phyloP scores from a whole-genome alignment of 1,140 invertebrate species.

The Drosophila baimaii region DNA sequence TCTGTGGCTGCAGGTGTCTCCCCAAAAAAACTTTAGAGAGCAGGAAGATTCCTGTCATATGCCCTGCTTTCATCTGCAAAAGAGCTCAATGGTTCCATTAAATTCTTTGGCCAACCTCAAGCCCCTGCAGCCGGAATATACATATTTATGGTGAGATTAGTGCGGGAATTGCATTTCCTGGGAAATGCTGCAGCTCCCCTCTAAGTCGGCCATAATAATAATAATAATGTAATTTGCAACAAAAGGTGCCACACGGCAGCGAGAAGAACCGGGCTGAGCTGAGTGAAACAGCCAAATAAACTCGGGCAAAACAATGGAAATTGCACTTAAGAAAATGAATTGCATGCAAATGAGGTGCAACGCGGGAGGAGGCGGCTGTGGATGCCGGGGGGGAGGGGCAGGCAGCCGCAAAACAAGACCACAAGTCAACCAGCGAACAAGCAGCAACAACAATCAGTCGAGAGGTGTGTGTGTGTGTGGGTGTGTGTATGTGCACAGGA shows the following conservation, averaged over 20 bases:
- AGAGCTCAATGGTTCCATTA: conserved; percentile 31
- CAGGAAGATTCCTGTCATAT: conserved; percentile 14
- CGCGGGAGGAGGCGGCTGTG: conserved; percentile 10
- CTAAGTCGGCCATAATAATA: conserved; percentile 63
- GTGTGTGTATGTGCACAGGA: too few relatives aligned
- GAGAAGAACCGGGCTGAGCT: conserved; percentile 18
- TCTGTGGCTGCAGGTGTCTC: neutral
- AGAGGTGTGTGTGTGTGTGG: too few relatives aligned
- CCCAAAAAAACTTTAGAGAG: neutral
- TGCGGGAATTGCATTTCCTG: neutral
- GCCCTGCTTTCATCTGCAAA: conserved; percentile 14
- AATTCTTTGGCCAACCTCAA: conserved; percentile 30
- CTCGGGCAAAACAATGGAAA: conserved; percentile 74
- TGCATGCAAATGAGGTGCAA: conserved; percentile 76
- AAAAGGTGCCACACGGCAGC: conserved; percentile 51
- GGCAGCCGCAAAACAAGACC: conserved; percentile 68
- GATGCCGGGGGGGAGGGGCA: conserved; percentile 13
- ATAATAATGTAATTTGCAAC: conserved; percentile 76
- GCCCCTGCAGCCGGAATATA: conserved; percentile 21
- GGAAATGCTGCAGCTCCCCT: conserved; percentile 25
- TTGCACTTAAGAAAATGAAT: conserved; percentile 83
- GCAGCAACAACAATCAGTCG: conserved; percentile 46
- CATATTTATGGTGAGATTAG: conserved; percentile 56
- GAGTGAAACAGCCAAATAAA: conserved; percentile 61
- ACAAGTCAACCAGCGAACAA: conserved; percentile 75